These are phyloP conservation scores for Gerris lacustris DNA, from an alignment of 2,888 invertebrate genomes.

Conservation along the genomic window DNA sequence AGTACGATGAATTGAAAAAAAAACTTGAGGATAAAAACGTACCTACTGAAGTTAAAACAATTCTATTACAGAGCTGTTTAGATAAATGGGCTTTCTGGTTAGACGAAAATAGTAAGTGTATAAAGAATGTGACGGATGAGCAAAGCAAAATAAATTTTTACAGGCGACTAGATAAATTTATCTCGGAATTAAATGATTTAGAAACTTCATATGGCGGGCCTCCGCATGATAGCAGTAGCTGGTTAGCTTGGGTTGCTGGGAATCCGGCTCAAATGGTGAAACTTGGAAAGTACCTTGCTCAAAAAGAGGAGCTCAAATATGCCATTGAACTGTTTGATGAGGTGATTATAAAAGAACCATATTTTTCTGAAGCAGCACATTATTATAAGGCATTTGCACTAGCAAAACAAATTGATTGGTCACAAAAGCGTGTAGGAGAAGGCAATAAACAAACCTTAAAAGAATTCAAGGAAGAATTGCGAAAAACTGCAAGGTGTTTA, in stretches of 20 bases:
- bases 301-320: conserved; percentile 18
- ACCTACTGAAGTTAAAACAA: not conserved
- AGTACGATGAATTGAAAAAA: conserved; percentile 23
- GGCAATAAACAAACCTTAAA: not conserved
- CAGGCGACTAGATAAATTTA: not conserved
- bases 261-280: conserved; percentile 5
- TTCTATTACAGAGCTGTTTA: conserved; percentile 24
- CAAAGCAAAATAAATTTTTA: not conserved
- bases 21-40: conserved; percentile 24
- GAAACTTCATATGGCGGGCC: not conserved
- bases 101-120: conserved; percentile 25
- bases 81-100: conserved; percentile 33
- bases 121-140: conserved; percentile 1
- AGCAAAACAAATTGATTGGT: conserved; percentile 17
- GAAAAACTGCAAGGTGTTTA: not conserved
- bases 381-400: conserved; percentile 32
- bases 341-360: conserved; percentile 30
- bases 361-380: conserved; percentile 31
- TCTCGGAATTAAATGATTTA: not conserved
- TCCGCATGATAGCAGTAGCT: not conserved
- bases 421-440: not conserved
- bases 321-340: conserved; percentile 29
- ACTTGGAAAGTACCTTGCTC: conserved; percentile 8
- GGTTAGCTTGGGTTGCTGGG: not conserved
- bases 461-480: not conserved